Evolutionary conservation across 1,140 invertebrate species (phyloP), one percentile per base, ranked within the genome.

Genomic region (Drosophila melanica): DNA sequence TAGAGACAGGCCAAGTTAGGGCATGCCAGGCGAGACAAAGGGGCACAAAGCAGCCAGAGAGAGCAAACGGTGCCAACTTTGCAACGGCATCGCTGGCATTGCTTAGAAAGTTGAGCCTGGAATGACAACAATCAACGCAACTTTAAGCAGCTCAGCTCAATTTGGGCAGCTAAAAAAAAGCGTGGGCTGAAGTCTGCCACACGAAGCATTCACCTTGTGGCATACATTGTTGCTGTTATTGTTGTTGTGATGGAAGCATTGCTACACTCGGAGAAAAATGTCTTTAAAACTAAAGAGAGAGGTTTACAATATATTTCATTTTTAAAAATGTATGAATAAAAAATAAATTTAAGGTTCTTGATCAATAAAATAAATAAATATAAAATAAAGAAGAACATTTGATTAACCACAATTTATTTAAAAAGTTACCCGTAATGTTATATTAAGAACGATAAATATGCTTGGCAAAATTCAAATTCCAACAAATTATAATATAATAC

Each of bases 101-200:
- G 65, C 75, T 45, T 79, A 72, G 84, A 86, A 86, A 86, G 82
- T 82, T 55, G 39, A 72, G 54, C 48, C 23, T 35, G 51, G 12
- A 42, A 11, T 30, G 18, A 60, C 58, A 47, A 42, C 2, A 45
- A 30, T 20, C 14, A 30, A 58, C 41, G 42, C 33, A 68, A 45
- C 30, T 16, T 30, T 74, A 69, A 74, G 65, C 50, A 37, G 65
- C 65, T 73, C 41, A 74, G 37, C 54, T 44, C 51, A 14, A 55
- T 67, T 72, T 67, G 69, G 63, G 30, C 62, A 72, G 62, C 50
- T 39, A 27, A 60, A 44, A 41, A 27, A 60, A 44, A 41, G 70
- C 50, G 71, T 69, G 57, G 57, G 50, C 30, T 57, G 20, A 12
- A 14, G 39, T 16, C 45, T 57, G 66, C 55, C 14, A 33, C 65